phyloP scores from a whole-genome alignment of 2,888 invertebrate genomes.

The Tiliacea citrago region DNA sequence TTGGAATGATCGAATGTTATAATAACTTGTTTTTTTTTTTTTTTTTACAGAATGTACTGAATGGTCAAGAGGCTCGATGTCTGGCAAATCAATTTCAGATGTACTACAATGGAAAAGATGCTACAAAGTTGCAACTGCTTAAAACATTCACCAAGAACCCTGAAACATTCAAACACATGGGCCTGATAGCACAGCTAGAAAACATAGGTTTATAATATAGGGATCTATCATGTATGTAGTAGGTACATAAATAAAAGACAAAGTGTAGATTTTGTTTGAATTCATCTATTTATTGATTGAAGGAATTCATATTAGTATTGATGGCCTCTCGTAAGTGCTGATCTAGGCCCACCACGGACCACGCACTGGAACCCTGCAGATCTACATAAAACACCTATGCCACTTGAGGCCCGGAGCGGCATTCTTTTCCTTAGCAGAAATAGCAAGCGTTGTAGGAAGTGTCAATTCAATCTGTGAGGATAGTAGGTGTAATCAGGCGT shows the following conservation, averaged over 20 bases:
- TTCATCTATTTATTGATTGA: too few relatives aligned
- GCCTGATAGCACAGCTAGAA: constrained; percentile 94
- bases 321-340: neutral
- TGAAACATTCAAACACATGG: constrained; percentile 95
- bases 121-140: constrained; percentile 91
- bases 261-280: constrained; percentile 24
- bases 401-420: neutral
- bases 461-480: constrained; percentile 81
- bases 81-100: constrained; percentile 96
- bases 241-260: constrained; percentile 44
- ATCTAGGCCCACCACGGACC: neutral
- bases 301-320: constrained; percentile 28
- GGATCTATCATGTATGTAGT: neutral
- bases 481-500: constrained; percentile 83
- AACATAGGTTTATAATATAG: constrained; percentile 86
- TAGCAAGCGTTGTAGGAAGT: neutral
- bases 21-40: constrained; percentile 24
- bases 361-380: neutral
- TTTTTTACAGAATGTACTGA: constrained; percentile 91
- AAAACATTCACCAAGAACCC: constrained; percentile 93
- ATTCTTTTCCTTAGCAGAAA: too few relatives aligned
- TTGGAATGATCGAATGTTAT: neutral
- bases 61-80: constrained; percentile 95
- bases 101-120: constrained; percentile 94
- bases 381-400: neutral